These are phyloP conservation scores for Chymomyza caudatula DNA, from an alignment of 2,888 invertebrate species.

Conservation along the genomic window DNA sequence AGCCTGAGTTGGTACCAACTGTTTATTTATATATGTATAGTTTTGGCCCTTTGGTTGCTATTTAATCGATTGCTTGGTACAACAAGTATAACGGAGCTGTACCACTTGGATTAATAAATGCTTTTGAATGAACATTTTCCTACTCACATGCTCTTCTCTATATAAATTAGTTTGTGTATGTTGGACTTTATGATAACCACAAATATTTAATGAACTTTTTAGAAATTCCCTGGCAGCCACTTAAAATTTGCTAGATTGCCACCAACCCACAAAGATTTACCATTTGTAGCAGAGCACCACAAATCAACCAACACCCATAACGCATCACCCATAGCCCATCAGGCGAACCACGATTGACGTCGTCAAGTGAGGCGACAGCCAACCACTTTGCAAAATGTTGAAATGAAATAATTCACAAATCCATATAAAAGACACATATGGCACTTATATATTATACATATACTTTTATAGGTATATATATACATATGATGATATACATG, in stretches of 20 bases:
- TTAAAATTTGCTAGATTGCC: background rate
- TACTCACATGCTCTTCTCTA: background rate
- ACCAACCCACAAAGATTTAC: background rate
- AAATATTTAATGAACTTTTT: background rate
- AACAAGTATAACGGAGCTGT: no score
- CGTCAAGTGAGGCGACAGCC: slow-evolving; percentile 9
- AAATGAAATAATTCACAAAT: slow-evolving; percentile 33
- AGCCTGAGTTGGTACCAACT: no score
- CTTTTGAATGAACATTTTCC: no score
- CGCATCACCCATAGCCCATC: background rate
- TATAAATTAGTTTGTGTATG: background rate
- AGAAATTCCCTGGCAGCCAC: background rate
- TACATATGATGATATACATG: slow-evolving; percentile 1
- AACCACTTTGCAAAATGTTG: slow-evolving; percentile 47
- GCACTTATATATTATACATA: background rate
- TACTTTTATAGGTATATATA: background rate
- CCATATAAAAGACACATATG: background rate
- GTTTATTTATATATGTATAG: no score
- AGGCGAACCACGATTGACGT: slow-evolving; percentile 3
- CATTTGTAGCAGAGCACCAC: background rate
- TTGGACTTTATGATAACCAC: background rate
- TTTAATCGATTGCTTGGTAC: no score
- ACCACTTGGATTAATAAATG: no score
- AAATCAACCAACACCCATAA: background rate
- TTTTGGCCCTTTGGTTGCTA: no score